phyloP scores from a whole-genome alignment of 2,113 vertebrate species.

The Myiagra hebetior region DNA sequence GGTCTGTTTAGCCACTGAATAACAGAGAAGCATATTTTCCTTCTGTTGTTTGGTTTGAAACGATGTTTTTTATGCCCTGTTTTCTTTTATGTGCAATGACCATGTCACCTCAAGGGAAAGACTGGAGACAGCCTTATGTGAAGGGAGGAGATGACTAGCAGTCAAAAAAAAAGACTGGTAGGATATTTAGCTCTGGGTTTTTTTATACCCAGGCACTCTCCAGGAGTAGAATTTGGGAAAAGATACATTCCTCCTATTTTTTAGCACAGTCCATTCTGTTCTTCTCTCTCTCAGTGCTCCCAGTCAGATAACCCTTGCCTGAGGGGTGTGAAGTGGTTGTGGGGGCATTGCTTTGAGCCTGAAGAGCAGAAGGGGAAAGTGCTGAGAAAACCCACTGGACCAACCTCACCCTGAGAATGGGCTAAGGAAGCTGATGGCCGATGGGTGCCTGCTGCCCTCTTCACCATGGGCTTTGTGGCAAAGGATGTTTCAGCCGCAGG shows the following conservation, averaged over 20 bases:
- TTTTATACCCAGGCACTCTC: not conserved
- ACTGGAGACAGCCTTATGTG: not conserved
- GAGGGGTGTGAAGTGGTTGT: not conserved
- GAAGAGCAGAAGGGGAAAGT: not conserved
- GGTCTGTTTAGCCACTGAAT: not conserved
- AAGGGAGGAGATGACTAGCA: not conserved
- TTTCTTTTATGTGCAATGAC: not conserved
- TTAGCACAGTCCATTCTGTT: not conserved
- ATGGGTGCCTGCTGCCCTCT: accelerated
- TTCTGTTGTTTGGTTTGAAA: not conserved
- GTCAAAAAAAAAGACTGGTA: not conserved
- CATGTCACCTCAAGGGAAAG: not conserved
- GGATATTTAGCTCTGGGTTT: not conserved
- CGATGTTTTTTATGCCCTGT: accelerated
- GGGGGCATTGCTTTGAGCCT: not conserved
- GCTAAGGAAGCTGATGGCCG: not conserved
- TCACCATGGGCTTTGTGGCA: accelerated
- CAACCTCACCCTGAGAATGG: accelerated
- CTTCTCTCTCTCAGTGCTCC: not conserved
- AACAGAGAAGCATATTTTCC: not conserved
- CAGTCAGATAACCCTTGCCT: not conserved
- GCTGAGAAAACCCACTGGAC: not conserved
- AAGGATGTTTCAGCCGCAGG: not conserved
- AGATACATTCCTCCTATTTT: not conserved
- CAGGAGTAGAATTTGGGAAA: not conserved